Conservation (phyloP, 1,140 invertebrate genomes). For the Leptinotarsa lineolata region DNA sequence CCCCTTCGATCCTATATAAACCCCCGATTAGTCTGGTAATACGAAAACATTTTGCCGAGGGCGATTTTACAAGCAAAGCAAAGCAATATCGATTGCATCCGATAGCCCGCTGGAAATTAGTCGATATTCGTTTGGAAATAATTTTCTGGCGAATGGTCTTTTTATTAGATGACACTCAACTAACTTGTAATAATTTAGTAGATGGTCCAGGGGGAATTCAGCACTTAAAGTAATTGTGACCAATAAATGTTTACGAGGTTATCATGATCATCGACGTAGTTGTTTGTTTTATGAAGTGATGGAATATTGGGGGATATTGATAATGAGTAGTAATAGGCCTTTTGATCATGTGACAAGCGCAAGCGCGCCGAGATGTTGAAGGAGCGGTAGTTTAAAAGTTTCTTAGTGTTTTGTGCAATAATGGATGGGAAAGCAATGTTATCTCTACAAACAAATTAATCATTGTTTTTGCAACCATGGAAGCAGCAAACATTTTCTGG, state of each 20-base stretch:
- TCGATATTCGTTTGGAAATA: neutral
- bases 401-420: too few relatives aligned
- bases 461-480: too few relatives aligned
- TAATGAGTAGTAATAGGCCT: neutral
- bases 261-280: conserved; percentile 6
- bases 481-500: too few relatives aligned
- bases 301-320: neutral
- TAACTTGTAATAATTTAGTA: conserved; percentile 21
- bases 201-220: conserved; percentile 16
- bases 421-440: too few relatives aligned
- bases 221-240: conserved; percentile 25
- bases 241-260: conserved; percentile 23
- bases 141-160: neutral
- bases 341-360: neutral
- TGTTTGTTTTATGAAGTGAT: conserved; percentile 14
- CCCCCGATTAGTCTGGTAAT: conserved; percentile 21
- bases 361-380: too few relatives aligned
- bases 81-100: neutral
- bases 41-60: conserved; percentile 14
- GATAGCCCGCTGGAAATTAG: neutral
- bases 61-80: conserved; percentile 11
- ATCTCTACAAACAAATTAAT: too few relatives aligned
- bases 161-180: conserved; percentile 13
- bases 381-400: too few relatives aligned
- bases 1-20: conserved; percentile 3